Evolutionary conservation across 2,888 invertebrate species (phyloP), one percentile per base, ranked within the genome.

Genomic region (Xestia rhomboidea): DNA sequence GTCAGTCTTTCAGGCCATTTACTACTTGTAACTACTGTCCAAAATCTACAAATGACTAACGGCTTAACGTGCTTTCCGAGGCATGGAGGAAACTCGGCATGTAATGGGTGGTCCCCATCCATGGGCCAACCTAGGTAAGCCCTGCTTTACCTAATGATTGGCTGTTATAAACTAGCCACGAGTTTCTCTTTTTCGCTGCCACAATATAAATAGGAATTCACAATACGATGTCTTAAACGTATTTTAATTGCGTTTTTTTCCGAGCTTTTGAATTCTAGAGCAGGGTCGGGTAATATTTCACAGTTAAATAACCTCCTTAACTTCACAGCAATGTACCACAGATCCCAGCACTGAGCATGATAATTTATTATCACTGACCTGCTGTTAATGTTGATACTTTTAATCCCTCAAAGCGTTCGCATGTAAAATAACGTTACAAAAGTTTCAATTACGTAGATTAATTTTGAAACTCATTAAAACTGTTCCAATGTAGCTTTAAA

Each of bases 291-390:
- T 60, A 69, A 73, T 80, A 83, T 81, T 70, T 81, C 77, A 73
- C 81, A 54, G 51, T 85, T 76, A 71, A 75, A 34, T 3, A 77
- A 73, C 79, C 80, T 68, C 69, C 62, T 72, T 77, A 83, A 66
- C 44, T 79, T 74, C 62, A 79, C 69, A 68, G 73, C 38, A 51
- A 70, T 77, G 71, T 74, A 62, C 73, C 54, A 68, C 57, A 64
- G 68, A 77, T 75, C 67, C 67, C 70, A 66, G 57, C 54, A 73
- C 72, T 51, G 64, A 34, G 73, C 49, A 63, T 73, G 63, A 76
- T 73, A 73, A 76, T 85, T 77, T 73, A 85, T 82, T 76, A 68
- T 64, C 66, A 49, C 76, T 79, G 72, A 64, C 73, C 81, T 69
- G 57, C 54, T 72, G 68, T 74, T 72, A 73, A 73, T 77, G 64